Conservation (phyloP, 2,113 vertebrate genomes). For the Mustela lutreola region DNA sequence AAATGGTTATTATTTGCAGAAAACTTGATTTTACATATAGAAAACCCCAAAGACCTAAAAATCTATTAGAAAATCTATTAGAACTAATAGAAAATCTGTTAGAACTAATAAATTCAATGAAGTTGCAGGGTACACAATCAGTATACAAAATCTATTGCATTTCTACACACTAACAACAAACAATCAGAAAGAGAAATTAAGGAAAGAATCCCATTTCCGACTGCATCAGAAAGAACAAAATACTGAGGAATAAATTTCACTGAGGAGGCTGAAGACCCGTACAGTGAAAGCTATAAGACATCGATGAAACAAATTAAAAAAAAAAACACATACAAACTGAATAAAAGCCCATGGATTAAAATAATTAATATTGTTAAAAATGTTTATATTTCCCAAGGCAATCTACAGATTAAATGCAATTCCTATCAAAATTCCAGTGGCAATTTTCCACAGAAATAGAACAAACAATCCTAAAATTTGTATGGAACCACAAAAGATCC, state of each 20-base stretch:
- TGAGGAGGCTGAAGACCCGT: background rate
- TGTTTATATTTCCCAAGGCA: background rate
- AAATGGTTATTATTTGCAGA: background rate
- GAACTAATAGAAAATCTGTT: background rate
- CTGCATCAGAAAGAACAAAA: background rate
- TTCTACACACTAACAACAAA: background rate
- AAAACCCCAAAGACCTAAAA: background rate
- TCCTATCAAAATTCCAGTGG: background rate
- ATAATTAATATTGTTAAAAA: background rate
- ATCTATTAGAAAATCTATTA: background rate
- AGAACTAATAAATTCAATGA: background rate
- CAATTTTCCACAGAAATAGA: background rate
- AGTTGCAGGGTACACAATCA: background rate
- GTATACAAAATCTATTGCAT: background rate
- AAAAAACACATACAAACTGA: background rate
- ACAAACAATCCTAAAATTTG: background rate
- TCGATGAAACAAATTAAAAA: background rate
- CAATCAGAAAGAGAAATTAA: background rate
- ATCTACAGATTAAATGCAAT: background rate
- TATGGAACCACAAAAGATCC: background rate
- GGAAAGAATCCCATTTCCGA: background rate
- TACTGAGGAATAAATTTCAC: background rate
- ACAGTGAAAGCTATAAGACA: background rate
- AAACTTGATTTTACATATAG: background rate
- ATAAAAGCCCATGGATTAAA: background rate